Base-by-base conservation (phyloP, 2,113 vertebrate genomes). In the Thalassarche chlororhynchos region DNA sequence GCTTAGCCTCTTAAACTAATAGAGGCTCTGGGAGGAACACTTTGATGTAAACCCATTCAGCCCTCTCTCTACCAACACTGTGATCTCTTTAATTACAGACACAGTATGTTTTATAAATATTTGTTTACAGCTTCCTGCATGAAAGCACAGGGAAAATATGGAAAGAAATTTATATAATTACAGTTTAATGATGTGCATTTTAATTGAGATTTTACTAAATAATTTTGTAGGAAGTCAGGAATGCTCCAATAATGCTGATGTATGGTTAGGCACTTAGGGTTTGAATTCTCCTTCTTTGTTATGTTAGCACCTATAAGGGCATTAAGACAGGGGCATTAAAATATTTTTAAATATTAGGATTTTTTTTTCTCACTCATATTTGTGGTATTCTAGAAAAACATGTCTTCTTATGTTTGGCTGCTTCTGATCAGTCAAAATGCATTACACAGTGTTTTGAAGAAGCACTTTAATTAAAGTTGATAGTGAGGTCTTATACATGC, bases 21-120 rank as follows among this genome's bases (percentile, higher is more conserved):
- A 87, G 44, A 68, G n/a, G 9, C 20, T 82, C 46, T 55, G 18
- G 80, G 31, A 93, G 23, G 20, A 85, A 42, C 15, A 51, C 26
- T 96, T 88, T 68, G 38, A 64, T 57, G 20, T 57, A 79, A 89
- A 91, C 24, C 44, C 34, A 91, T 93, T 78, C 69, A 85, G 23
- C 21, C 42, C 8, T 75, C 28, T 85, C 20, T 79, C 38, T 88
- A 55, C 42, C 58, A 77, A 44, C 25, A 64, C 58, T 76, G 32
- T 36, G 61, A 95, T 93, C 34, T 65, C 28, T 91, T 94, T 96
- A 96, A 96, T 96, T 95, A 93, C 60, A 84, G 57, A 7, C 52
- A 84, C n/a, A 69, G 74, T 64, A 51, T 89, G 68, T 94, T 97
- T 96, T 87, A 75, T 87, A 97, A 96, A 95, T 81, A 97, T 97